phyloP scores from a whole-genome alignment of 2,797 vertebrate species.

The Rhodeus uyekii region DNA sequence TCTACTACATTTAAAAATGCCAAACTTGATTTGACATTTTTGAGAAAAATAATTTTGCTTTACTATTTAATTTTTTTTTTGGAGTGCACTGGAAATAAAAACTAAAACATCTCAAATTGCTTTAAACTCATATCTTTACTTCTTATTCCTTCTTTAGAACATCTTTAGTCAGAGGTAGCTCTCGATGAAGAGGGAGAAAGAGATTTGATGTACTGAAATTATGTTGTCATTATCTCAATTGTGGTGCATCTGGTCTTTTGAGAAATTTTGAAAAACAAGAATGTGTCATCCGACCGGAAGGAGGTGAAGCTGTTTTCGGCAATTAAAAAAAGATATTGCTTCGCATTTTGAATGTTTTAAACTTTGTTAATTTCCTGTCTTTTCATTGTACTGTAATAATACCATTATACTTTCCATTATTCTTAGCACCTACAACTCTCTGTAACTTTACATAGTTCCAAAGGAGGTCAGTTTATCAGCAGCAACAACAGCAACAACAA shows the following conservation, averaged over 20 bases:
- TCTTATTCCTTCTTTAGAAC: neutral
- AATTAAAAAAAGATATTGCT: constrained; percentile 37
- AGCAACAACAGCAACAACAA: constrained; percentile 9
- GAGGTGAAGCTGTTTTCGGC: constrained; percentile 26
- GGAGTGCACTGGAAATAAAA: neutral
- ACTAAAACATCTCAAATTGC: neutral
- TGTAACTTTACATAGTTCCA: neutral
- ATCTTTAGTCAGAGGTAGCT: neutral
- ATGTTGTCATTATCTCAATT: constrained; percentile 10
- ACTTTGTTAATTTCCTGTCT: neutral
- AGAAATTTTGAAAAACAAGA: neutral
- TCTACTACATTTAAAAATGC: neutral
- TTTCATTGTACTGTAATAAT: neutral
- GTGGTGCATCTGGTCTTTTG: neutral
- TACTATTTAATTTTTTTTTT: neutral
- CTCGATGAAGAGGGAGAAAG: neutral
- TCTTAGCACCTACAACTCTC: neutral
- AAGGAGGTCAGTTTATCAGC: constrained; percentile 10
- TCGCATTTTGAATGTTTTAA: constrained; percentile 12
- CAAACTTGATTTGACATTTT: neutral
- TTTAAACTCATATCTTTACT: neutral
- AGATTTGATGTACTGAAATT: neutral
- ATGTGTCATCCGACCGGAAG: neutral
- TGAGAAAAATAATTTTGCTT: neutral
- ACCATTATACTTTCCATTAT: neutral